Evolutionary conservation across 2,113 vertebrate species (phyloP).

Genomic region (Aphyosemion australe): DNA sequence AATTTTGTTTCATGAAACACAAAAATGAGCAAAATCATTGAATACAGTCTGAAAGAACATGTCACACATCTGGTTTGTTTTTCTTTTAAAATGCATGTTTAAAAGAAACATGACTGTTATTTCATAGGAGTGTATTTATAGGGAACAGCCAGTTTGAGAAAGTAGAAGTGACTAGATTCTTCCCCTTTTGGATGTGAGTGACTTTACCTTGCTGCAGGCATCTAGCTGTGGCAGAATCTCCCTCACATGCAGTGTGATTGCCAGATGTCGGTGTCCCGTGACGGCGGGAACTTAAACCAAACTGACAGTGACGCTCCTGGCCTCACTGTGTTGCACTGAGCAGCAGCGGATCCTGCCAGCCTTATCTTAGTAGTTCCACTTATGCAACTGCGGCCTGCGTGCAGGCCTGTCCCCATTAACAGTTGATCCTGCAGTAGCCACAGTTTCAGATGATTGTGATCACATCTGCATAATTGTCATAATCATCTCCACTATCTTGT

Average conservation of each 20-base stretch:
- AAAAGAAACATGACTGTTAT: too few relatives aligned
- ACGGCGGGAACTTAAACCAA: slow-evolving; percentile 8
- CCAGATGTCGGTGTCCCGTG: slow-evolving; percentile 19
- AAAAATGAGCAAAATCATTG: too few relatives aligned
- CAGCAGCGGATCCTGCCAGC: background rate
- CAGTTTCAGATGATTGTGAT: background rate
- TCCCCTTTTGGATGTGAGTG: background rate
- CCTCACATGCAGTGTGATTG: slow-evolving; percentile 16
- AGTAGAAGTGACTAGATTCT: slow-evolving; percentile 3
- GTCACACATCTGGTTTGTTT: too few relatives aligned
- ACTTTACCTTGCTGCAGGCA: slow-evolving; percentile 20
- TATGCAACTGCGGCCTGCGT: background rate
- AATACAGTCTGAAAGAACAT: too few relatives aligned
- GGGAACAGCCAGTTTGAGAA: background rate
- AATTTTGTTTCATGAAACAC: too few relatives aligned
- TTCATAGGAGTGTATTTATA: background rate
- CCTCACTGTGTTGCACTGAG: slow-evolving; percentile 1
- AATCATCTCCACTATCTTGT: background rate
- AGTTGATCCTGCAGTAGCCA: too few relatives aligned
- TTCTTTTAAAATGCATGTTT: too few relatives aligned
- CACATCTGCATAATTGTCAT: background rate
- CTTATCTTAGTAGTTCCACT: background rate
- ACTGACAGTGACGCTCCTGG: slow-evolving; percentile 17
- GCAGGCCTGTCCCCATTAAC: background rate
- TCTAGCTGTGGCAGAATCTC: slow-evolving; percentile 6